These are phyloP conservation scores for Sternarchorhynchus goeldii DNA, from an alignment of 2,797 vertebrate species.

Conservation along the genomic window DNA sequence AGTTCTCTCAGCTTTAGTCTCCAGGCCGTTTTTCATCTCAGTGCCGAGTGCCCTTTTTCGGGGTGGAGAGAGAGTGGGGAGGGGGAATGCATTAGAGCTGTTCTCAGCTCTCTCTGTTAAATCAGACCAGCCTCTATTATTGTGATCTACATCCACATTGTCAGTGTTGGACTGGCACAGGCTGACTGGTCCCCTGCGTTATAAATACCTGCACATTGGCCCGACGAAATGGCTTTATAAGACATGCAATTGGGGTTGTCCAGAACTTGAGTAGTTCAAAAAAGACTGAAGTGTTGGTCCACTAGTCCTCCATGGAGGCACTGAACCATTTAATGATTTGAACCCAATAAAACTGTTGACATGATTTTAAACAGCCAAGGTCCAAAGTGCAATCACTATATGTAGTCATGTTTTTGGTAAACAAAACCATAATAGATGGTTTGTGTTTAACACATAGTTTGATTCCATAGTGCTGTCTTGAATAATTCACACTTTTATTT, in stretches of 20 bases:
- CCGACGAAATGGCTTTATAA: slow-evolving; percentile 22
- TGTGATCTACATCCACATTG: slow-evolving; percentile 5
- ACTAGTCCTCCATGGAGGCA: neutral
- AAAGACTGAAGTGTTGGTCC: neutral
- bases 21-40: neutral
- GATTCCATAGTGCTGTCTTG: neutral
- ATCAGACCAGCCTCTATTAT: neutral
- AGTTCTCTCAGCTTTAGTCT: neutral
- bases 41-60: neutral
- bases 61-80: too few species aligned
- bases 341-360: neutral
- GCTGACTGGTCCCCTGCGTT: neutral
- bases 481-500: neutral
- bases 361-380: neutral
- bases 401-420: neutral
- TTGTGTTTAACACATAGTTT: neutral
- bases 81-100: neutral
- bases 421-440: neutral
- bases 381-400: neutral
- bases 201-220: neutral
- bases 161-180: neutral
- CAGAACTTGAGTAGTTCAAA: neutral
- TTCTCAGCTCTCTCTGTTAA: neutral
- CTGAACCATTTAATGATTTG: neutral
- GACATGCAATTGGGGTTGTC: slow-evolving; percentile 13